A percentile compares a stretch with the other conserved stretches of the same genome.
phyloP scores from a whole-genome alignment of 2,888 invertebrate species.

The Agapostemon virescens region DNA sequence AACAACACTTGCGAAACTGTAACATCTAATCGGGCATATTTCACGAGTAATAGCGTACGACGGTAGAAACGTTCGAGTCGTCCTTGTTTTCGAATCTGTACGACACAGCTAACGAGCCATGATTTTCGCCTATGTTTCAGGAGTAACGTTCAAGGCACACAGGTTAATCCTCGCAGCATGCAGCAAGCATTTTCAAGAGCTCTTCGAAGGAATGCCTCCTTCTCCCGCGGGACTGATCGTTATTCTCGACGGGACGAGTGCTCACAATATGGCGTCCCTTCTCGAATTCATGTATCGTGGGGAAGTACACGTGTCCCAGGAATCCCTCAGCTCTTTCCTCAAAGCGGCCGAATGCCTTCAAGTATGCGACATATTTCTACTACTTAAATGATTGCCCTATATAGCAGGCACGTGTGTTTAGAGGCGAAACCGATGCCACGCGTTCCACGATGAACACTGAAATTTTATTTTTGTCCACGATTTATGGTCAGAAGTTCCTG shows the following conservation, averaged over 20 bases:
- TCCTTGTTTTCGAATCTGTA: too few relatives aligned
- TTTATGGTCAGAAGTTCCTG: conserved; percentile 51
- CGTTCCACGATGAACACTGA: conserved; percentile 21
- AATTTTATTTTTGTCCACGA: conserved; percentile 47
- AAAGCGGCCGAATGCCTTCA: conserved; percentile 95
- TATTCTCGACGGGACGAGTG: conserved; percentile 93
- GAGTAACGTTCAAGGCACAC: conserved; percentile 95
- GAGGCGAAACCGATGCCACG: conserved; percentile 11
- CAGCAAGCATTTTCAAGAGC: conserved; percentile 95
- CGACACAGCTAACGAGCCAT: conserved; percentile 6
- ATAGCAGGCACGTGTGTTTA: conserved; percentile 43
- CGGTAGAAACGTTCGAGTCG: too few relatives aligned
- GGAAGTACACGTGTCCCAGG: conserved; percentile 95
- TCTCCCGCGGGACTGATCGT: conserved; percentile 91
- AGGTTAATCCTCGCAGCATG: conserved; percentile 95
- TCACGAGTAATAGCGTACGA: too few relatives aligned
- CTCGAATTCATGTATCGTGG: conserved; percentile 97
- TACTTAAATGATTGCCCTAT: conserved; percentile 57
- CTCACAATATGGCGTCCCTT: conserved; percentile 94
- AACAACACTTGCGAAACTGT: too few relatives aligned
- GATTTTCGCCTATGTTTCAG: conserved; percentile 80
- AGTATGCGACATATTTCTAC: conserved; percentile 80
- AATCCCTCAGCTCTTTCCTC: conserved; percentile 93
- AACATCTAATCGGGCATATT: too few relatives aligned
- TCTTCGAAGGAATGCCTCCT: conserved; percentile 92